Base-by-base conservation (phyloP, 2,888 invertebrate species). In the Sminthurides aquaticus region DNA sequence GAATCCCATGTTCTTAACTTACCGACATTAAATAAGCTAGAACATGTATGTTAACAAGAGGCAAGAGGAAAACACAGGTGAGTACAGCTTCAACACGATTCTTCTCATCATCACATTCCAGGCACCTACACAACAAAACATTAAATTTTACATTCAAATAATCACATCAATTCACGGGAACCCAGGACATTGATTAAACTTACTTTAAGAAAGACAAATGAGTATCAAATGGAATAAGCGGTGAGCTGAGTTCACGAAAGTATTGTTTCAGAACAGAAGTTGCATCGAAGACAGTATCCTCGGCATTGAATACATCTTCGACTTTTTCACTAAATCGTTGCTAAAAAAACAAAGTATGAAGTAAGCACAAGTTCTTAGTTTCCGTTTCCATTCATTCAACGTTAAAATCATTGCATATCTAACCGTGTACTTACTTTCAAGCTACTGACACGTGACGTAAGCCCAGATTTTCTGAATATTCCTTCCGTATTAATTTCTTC, bases 391-490 rank as follows among this genome's bases (percentile, higher is more conserved):
- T n/a, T n/a, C n/a, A n/a, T n/a, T n/a, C n/a, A n/a, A n/a, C n/a
- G n/a, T n/a, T n/a, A 60, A 25, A 52, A 22, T 58, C 26, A 2
- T 18, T 18, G n/a, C 34, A 43, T 3, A 28, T 28, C 24, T 49
- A 20, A 20, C 18, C 29, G 34, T 48, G 20, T 54, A 29, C 79
- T 76, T 78, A 89, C 88, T 80, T 87, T 87, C 25, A 93, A 84
- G 78, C 91, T 90, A 76, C 87, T 88, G 78, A 91, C 91, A 68
- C 92, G 83, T 48, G 85, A 82, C 74, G 89, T 85, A 1, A 91
- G 90, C 18, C 93, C 94, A 57, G 91, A 90, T 81, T 91, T 93
- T 5, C 94, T 83, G 78, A 94, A 94, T 57, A 94, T 79, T 0
- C 94, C 94, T 77, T 93, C 93, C 24, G 87, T 85, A 63, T 84